Base-by-base conservation (phyloP, 2,797 vertebrate genomes). In the Clarias fuscus region DNA sequence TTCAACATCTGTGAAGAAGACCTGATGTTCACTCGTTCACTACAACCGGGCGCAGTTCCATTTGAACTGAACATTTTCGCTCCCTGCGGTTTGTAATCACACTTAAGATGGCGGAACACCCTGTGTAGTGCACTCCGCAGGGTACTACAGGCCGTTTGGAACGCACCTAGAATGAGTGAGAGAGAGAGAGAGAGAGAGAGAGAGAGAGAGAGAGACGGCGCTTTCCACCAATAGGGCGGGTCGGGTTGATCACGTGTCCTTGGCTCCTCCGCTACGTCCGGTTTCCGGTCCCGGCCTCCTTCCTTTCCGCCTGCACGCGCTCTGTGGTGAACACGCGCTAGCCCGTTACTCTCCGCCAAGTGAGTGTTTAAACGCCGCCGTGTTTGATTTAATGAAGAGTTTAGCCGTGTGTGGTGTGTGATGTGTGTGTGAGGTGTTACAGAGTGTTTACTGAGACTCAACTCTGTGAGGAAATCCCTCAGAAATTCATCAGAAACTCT, bases 221-320 rank as follows among this genome's bases (percentile, higher is more conserved):
- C 70, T 11, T 14, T 48, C 24, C 1, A 53, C 43, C 43, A 75
- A 75, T 27, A 75, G 43, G 8, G 11, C n/a, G 8, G 0, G 13
- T 22, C 14, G 14, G 30, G 2, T 10, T 79, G 30, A n/a, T 62
- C 77, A 84, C 82, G 61, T 71, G 53, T 37, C 56, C 68, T 1
- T 4, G n/a, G 10, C 27, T 24, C 0, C 7, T 6, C 7, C 33
- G 4, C 40, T 78, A 61, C 65, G 76, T 82, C 88, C 86, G 85
- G 27, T 82, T 85, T 67, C 48, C 56, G 18, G 56, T 5, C 22
- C 68, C 18, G 13, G 61, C 82, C 75, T n/a, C 33, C 89, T 90
- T 89, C 89, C 89, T 90, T 90, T 90, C 85, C 40, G 82, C 82
- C 80, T 83, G 79, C 75, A 22, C 81, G 70, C 82, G 79, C 88